A percentile compares a stretch with the other conserved stretches of the same genome.
Conservation (phyloP, 2,888 invertebrate species). For the Rhaphigaster nebulosa region DNA sequence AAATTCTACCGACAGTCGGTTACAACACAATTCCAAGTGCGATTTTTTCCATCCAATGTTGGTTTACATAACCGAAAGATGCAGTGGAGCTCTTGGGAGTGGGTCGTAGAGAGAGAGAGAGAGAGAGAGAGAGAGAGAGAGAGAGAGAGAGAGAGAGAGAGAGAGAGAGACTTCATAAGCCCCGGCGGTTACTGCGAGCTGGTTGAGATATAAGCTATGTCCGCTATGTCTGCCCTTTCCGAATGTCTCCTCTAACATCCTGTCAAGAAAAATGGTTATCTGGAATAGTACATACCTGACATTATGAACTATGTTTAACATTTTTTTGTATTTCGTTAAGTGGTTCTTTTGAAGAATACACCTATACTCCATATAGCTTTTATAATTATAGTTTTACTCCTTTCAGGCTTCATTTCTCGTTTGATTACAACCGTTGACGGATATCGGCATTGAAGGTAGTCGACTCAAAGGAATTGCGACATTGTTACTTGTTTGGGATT, state of each 20-base stretch:
- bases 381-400: not conserved
- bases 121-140: not conserved
- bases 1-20: not conserved
- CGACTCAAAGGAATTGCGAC: not conserved
- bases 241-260: not conserved
- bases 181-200: not conserved
- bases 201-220: not conserved
- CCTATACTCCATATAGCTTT: not conserved
- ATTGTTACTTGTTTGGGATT: not conserved
- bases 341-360: not conserved
- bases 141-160: not conserved
- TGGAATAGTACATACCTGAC: not conserved
- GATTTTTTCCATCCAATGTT: not conserved
- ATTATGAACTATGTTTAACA: not conserved
- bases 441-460: not conserved
- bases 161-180: not conserved
- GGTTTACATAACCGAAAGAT: conserved; percentile 29
- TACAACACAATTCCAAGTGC: not conserved
- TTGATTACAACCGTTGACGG: not conserved
- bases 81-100: not conserved
- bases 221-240: not conserved
- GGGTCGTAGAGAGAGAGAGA: not conserved
- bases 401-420: not conserved
- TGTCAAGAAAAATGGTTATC: not conserved
- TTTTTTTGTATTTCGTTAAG: not conserved